Base-by-base conservation (phyloP, 2,888 invertebrate genomes). In the Watsonalla binaria region DNA sequence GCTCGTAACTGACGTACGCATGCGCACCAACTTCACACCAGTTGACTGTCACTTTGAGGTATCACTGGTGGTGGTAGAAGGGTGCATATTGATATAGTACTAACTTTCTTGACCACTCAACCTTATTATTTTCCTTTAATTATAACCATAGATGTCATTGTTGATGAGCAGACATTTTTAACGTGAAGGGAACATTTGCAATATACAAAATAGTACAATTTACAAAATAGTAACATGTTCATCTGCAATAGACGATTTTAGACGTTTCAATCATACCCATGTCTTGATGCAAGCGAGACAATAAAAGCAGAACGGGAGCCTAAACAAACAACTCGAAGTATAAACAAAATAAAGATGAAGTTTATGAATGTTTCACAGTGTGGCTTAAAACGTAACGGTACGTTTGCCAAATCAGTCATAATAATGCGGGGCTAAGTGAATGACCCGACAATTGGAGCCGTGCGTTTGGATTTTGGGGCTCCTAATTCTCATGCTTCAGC, bases 1-100 rank as follows among this genome's bases (percentile, higher is more conserved):
- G 86, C 88, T 82, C 80, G 80, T 82, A 80, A 90, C 90, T 90
- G 90, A 87, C 84, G 84, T 84, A 79, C 78, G 80, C 84, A 78
- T 78, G 82, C 82, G 85, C 79, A 73, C 77, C 66, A 84, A 90
- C 90, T 90, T 90, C 90, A 84, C 74, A 58, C 68, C 74, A 62
- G 57, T 76, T 66, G 61, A 73, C 83, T 65, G 80, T 79, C 80
- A 83, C 72, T 66, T 60, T 62, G 63, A 54, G 49, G 57, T 51
- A 57, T 57, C 62, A 61, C 60, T 51, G 52, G 65, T 60, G 61
- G 58, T 42, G 42, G 42, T 11, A 42, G 74, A 71, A 75, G 72
- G 72, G 73, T 71, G 71, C 68, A 72, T 72, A 70, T 59, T 57
- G 63, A 63, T 64, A 54, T 51, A 50, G 49, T 54, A 45, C 47